Evolutionary conservation across 2,888 invertebrate genomes (phyloP).

Genomic region (Lutraria lutraria): DNA sequence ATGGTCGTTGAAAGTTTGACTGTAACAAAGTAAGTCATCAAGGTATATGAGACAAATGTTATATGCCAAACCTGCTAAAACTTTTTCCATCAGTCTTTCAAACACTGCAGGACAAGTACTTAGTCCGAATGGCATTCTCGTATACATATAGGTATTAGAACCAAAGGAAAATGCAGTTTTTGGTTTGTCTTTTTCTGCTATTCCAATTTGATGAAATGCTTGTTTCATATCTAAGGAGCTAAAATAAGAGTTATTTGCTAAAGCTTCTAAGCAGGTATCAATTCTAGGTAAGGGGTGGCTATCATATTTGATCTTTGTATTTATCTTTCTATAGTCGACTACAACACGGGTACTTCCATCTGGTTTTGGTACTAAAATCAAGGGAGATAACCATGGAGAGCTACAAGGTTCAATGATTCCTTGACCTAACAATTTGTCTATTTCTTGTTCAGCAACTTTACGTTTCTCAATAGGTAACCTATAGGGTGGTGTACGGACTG

Average conservation of each 20-base stretch:
- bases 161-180: constrained; percentile 55
- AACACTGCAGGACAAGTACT: constrained; percentile 51
- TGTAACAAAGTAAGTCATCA: constrained; percentile 51
- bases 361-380: constrained; percentile 52
- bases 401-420: constrained; percentile 54
- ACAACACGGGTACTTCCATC: constrained; percentile 48
- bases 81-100: constrained; percentile 43
- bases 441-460: constrained; percentile 47
- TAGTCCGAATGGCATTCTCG: constrained; percentile 60
- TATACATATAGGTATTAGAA: constrained; percentile 45
- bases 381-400: constrained; percentile 43
- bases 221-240: constrained; percentile 45
- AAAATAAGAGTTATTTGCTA: constrained; percentile 52
- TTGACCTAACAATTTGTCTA: constrained; percentile 47
- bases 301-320: constrained; percentile 41
- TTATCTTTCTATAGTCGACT: constrained; percentile 55
- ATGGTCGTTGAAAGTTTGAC: constrained; percentile 48
- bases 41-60: constrained; percentile 52
- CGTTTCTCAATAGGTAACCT: constrained; percentile 51
- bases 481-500: constrained; percentile 39
- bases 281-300: constrained; percentile 60
- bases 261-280: constrained; percentile 52
- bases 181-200: constrained; percentile 41
- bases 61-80: constrained; percentile 39
- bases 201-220: constrained; percentile 49